Evolutionary conservation across 2,888 invertebrate genomes (phyloP).

Genomic region (Brenthis hecate): DNA sequence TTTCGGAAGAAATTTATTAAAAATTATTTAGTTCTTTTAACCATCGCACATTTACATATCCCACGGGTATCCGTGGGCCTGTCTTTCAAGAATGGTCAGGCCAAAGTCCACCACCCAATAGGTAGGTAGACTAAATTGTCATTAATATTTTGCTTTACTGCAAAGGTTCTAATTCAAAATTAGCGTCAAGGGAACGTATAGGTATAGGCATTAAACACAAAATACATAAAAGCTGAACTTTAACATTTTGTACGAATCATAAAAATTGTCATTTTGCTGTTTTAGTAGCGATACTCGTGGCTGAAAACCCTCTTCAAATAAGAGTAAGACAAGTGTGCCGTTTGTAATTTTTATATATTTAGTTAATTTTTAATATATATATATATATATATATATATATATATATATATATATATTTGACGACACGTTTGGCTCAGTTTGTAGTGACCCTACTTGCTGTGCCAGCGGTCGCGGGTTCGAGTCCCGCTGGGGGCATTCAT

Average conservation of each 20-base stretch:
- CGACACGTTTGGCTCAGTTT: too few relatives aligned
- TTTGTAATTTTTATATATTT: slow-evolving; percentile 20
- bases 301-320: slow-evolving; percentile 25
- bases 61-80: too few relatives aligned
- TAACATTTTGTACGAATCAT: slow-evolving; percentile 21
- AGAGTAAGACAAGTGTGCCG: slow-evolving; percentile 17
- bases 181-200: slow-evolving; percentile 8
- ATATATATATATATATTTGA: too few relatives aligned
- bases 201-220: slow-evolving; percentile 4
- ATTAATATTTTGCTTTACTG: background rate
- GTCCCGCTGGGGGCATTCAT: too few relatives aligned
- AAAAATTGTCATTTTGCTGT: slow-evolving; percentile 28
- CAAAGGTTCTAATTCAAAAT: slow-evolving; percentile 5
- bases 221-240: slow-evolving; percentile 23
- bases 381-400: too few relatives aligned
- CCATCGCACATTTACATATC: too few relatives aligned
- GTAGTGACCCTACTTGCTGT: too few relatives aligned
- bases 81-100: too few relatives aligned
- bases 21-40: too few relatives aligned
- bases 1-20: too few relatives aligned
- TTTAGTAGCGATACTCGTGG: slow-evolving; percentile 25
- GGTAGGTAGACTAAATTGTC: background rate
- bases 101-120: background rate
- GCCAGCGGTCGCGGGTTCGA: too few relatives aligned
- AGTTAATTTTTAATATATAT: background rate